Base-by-base conservation (phyloP, 1,140 invertebrate genomes). In the Hyposmocoma kahamanoa region DNA sequence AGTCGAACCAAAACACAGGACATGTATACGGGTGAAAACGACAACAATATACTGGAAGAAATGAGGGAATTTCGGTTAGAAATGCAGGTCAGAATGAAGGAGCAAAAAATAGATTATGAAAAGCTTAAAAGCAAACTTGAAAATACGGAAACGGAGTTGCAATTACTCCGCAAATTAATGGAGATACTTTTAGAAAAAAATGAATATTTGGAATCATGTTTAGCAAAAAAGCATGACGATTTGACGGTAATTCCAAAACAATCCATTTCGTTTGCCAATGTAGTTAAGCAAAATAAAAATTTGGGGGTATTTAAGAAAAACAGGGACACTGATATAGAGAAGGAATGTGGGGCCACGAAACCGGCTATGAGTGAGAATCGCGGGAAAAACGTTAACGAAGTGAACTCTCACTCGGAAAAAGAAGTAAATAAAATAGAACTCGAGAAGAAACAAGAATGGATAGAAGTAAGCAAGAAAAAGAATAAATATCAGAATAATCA, bases 261-360 rank as follows among this genome's bases (percentile, higher is more conserved):
- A n/a, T n/a, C n/a, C n/a, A n/a, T n/a, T n/a, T 6, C 13, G 10
- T 36, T 13, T 22, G 30, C 32, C 11, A 22, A 15, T 1, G 20
- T 36, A 36, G 20, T 20, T 1, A 47, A 47, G 22, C 24, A 26
- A 11, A 26, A 26, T 26, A n/a, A n/a, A n/a, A n/a, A n/a, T n/a
- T n/a, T n/a, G n/a, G n/a, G n/a, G n/a, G n/a, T n/a, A n/a, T 26
- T 26, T 30, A 11, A 19, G 4, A 19, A 2, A 32, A 30, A 1
- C 15, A 32, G 9, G 15, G 11, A 26, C 24, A 11, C 3, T 18
- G n/a, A 22, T 30, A 28, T 9, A 20, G 3, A 10, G 17, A 20
- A 28, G 32, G 15, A 17, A 19, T 1, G 30, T 36, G 44, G 28
- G 44, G 44, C 44, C 44, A 47, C 44, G 30, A 47, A 47, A 47